Evolutionary conservation across 2,113 vertebrate species (phyloP).

Genomic region (Spheniscus mendiculus): DNA sequence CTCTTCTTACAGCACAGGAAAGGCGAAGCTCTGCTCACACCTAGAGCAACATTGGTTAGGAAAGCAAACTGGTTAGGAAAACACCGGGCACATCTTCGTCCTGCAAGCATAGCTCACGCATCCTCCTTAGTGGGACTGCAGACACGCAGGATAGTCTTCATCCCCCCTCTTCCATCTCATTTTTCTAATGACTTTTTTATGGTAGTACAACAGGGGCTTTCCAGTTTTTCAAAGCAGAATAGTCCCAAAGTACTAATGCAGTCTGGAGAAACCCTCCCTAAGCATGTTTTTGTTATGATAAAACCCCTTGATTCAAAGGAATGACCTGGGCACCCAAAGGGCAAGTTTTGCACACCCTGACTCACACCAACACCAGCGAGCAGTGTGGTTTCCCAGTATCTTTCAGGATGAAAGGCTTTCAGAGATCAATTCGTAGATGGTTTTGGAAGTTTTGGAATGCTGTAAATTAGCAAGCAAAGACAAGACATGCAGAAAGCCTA

Average conservation of each 20-base stretch:
- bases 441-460: not conserved
- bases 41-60: not conserved
- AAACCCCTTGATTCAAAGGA: not conserved
- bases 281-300: not conserved
- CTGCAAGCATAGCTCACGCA: not conserved
- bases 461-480: constrained; percentile 16
- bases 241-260: not conserved
- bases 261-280: not conserved
- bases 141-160: not conserved
- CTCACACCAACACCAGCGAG: not conserved
- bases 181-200: not conserved
- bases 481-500: not conserved
- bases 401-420: constrained; percentile 9
- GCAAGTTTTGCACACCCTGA: not conserved
- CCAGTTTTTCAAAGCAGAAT: not conserved
- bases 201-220: not conserved
- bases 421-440: not conserved
- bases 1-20: not conserved
- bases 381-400: not conserved
- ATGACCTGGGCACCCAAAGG: not conserved
- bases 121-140: not conserved
- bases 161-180: not conserved
- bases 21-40: not conserved
- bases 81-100: not conserved
- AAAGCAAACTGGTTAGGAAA: not conserved